Evolutionary conservation across 2,888 invertebrate species (phyloP).

Genomic region (Plutella xylostella): DNA sequence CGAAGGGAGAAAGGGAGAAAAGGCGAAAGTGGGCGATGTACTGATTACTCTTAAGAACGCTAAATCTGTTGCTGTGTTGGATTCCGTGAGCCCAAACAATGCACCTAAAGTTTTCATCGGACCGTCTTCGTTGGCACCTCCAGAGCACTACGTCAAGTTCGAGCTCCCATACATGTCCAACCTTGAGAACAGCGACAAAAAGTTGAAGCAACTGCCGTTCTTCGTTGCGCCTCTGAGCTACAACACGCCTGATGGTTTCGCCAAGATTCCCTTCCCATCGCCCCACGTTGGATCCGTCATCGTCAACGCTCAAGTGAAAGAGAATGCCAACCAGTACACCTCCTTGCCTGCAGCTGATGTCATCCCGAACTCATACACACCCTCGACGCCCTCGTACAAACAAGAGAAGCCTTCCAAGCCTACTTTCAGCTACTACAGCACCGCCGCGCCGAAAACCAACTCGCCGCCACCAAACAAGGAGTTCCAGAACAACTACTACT

Average conservation of each 20-base stretch:
- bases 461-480: conserved; percentile 21
- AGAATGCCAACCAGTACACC: conserved; percentile 26
- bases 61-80: conserved; percentile 81
- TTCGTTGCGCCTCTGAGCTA: conserved; percentile 89
- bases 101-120: conserved; percentile 86
- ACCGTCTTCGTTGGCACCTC: conserved; percentile 78
- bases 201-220: conserved; percentile 81
- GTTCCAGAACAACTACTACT: conserved; percentile 48
- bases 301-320: conserved; percentile 68
- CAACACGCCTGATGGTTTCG: conserved; percentile 84
- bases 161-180: conserved; percentile 86
- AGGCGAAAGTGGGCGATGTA: conserved; percentile 77
- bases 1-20: conserved; percentile 48
- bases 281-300: conserved; percentile 91
- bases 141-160: conserved; percentile 81
- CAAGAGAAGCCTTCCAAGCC: conserved; percentile 50
- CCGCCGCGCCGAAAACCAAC: conserved; percentile 43
- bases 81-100: conserved; percentile 74
- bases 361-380: conserved; percentile 31
- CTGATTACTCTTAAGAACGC: conserved; percentile 76
- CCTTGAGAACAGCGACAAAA: conserved; percentile 77
- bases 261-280: conserved; percentile 86
- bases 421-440: conserved; percentile 50
- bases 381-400: conserved; percentile 25
- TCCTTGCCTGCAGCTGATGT: conserved; percentile 24